A percentile compares a stretch with the other conserved stretches of the same genome.
phyloP scores from a whole-genome alignment of 2,888 invertebrate species.

The Apamea sordens region DNA sequence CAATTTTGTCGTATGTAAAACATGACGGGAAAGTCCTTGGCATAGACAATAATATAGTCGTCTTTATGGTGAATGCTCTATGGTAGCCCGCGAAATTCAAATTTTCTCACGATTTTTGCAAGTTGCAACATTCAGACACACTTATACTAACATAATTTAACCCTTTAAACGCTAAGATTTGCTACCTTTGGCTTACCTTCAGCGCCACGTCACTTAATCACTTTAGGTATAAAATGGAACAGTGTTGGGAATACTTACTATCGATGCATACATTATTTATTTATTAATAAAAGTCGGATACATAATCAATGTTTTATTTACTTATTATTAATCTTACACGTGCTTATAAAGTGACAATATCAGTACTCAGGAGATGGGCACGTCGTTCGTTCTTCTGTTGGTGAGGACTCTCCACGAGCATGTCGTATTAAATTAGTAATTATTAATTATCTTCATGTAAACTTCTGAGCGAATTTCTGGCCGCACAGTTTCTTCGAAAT shows the following conservation, averaged over 20 bases:
- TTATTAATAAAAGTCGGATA: not conserved
- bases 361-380: no score
- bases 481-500: no score
- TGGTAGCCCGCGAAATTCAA: slow-evolving; percentile 11
- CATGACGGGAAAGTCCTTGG: slow-evolving; percentile 2
- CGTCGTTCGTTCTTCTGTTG: no score
- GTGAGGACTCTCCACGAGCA: no score
- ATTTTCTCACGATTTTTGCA: not conserved
- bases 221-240: slow-evolving; percentile 1
- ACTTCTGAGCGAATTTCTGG: no score
- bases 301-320: slow-evolving; percentile 9
- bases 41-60: slow-evolving; percentile 22
- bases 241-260: slow-evolving; percentile 21
- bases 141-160: no score
- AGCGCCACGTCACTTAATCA: slow-evolving; percentile 1
- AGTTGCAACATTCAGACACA: not conserved
- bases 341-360: no score
- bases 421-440: no score
- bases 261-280: slow-evolving; percentile 7
- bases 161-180: slow-evolving; percentile 17
- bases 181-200: slow-evolving; percentile 1
- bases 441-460: no score
- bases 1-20: slow-evolving; percentile 20
- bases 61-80: not conserved
- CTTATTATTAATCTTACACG: not conserved